Percentiles rank a stretch among this genome's conserved stretches.
These are phyloP conservation scores for Pycnonotus jocosus DNA, from an alignment of 2,113 vertebrate species.

Conservation along the genomic window DNA sequence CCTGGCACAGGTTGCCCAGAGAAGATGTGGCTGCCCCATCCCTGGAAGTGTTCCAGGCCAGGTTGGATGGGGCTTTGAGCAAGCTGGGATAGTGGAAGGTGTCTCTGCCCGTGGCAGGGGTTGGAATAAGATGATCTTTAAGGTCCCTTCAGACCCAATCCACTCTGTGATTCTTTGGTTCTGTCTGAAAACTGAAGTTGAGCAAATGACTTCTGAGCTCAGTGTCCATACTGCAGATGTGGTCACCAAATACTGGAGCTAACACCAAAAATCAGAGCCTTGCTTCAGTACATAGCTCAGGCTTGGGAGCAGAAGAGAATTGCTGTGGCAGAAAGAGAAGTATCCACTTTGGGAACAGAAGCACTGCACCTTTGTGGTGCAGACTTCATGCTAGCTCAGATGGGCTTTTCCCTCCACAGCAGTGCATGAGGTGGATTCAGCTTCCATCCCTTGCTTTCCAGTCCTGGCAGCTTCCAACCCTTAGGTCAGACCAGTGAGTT, in stretches of 20 bases:
- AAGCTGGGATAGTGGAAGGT: background rate
- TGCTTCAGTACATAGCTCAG: background rate
- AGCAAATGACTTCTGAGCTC: background rate
- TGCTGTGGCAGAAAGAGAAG: background rate
- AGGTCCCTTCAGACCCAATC: background rate
- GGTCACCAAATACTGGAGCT: background rate
- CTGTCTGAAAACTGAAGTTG: background rate
- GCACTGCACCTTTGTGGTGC: background rate
- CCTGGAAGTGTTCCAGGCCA: background rate
- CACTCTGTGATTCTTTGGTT: background rate
- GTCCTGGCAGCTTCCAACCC: too few species aligned
- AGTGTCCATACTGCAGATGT: background rate
- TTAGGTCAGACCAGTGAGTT: background rate
- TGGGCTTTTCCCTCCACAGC: background rate
- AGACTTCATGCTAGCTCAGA: background rate
- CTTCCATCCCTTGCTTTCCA: background rate
- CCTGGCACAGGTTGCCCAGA: background rate
- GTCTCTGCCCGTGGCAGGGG: background rate
- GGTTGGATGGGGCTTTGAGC: accelerated
- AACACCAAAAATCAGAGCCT: background rate
- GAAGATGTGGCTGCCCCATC: background rate
- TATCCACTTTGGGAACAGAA: background rate
- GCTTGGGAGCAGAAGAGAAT: background rate
- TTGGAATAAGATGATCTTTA: background rate
- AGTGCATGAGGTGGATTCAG: background rate